Evolutionary conservation across 1,140 invertebrate genomes (phyloP).

Genomic region (Penaeus vannamei): DNA sequence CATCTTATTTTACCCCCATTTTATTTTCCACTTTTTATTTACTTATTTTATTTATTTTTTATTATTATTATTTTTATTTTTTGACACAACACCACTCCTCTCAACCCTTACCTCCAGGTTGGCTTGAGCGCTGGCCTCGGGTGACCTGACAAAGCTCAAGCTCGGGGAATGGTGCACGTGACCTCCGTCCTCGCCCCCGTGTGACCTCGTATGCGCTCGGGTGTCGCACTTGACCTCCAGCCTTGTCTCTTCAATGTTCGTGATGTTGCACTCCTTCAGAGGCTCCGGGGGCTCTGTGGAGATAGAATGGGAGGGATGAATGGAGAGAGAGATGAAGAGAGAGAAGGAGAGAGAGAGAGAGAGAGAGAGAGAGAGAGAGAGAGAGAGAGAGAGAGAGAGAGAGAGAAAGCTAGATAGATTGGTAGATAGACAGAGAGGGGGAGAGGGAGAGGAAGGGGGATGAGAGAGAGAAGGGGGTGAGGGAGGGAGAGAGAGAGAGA

Average conservation of each 20-base stretch:
- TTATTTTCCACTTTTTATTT: not conserved
- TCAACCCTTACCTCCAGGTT: slow-evolving; percentile 16
- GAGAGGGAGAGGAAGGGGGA: no score
- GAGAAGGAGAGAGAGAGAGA: no score
- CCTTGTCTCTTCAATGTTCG: not conserved
- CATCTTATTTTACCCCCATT: not conserved
- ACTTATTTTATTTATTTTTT: no score
- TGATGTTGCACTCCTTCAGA: slow-evolving; percentile 1
- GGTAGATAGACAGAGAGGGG: no score
- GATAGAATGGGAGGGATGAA: no score
- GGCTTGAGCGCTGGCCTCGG: not conserved
- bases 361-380: no score
- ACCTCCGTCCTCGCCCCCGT: not conserved
- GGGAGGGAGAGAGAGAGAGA: no score
- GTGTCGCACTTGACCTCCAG: slow-evolving; percentile 21
- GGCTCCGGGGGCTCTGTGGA: not conserved
- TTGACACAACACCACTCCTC: not conserved
- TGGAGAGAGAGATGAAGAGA: no score
- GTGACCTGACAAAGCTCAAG: not conserved
- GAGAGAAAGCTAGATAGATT: no score
- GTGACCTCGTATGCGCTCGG: not conserved
- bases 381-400: no score
- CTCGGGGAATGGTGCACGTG: slow-evolving; percentile 9
- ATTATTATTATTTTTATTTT: not conserved
- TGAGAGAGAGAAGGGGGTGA: no score